A percentile compares a stretch with the other conserved stretches of the same genome.
These are phyloP conservation scores for Typhlichthys subterraneus DNA, from an alignment of 2,797 vertebrate species.

Conservation along the genomic window DNA sequence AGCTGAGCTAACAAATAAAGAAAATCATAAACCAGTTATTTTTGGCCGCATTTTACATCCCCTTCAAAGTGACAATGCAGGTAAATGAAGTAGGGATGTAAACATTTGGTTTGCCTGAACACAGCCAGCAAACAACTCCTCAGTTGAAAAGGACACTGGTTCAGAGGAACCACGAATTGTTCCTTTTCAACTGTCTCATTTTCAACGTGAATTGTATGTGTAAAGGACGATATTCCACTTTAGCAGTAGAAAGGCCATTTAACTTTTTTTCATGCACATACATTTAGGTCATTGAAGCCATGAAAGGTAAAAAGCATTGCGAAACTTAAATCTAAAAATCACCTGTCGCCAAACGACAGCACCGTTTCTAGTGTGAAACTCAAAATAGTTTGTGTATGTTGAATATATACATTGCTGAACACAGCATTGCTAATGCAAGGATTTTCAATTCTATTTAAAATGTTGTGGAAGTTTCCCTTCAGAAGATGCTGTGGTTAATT, in stretches of 20 bases:
- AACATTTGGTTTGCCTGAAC: constrained; percentile 4
- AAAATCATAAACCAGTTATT: neutral
- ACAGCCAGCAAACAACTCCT: neutral
- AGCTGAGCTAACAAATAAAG: constrained; percentile 10
- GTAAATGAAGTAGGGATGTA: constrained; percentile 14
- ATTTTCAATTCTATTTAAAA: neutral
- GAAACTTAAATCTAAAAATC: too few relatives aligned
- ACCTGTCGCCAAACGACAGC: too few relatives aligned
- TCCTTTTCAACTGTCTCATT: constrained; percentile 3
- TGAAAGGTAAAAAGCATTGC: too few relatives aligned
- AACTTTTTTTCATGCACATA: neutral
- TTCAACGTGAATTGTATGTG: too few relatives aligned
- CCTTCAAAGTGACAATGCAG: constrained; percentile 6
- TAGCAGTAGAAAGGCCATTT: too few relatives aligned
- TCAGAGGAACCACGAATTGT: constrained; percentile 3
- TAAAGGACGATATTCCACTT: neutral
- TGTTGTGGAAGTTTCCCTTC: neutral
- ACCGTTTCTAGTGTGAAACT: too few relatives aligned
- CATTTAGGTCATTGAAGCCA: neutral
- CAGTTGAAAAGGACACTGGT: neutral
- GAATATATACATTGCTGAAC: too few relatives aligned
- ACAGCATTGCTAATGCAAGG: too few relatives aligned
- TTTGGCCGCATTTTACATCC: neutral
- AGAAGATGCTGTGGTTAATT: neutral
- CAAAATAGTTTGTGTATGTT: too few relatives aligned